These are phyloP conservation scores for Chrysopa pallens DNA, from an alignment of 1,140 invertebrate genomes.

Conservation along the genomic window DNA sequence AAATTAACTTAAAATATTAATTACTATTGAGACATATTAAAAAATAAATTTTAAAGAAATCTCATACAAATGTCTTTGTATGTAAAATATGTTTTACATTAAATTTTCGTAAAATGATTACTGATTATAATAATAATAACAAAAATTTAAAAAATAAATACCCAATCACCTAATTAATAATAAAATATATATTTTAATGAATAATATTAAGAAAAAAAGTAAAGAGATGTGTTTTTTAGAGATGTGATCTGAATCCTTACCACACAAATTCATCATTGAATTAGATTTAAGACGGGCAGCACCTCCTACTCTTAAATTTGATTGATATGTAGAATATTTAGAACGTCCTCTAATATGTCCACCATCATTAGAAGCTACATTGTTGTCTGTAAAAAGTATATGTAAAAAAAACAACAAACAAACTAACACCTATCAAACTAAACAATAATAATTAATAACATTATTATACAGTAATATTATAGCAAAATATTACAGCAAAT, in stretches of 20 bases:
- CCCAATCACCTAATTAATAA: slow-evolving; percentile 6
- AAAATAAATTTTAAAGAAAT: too few species aligned
- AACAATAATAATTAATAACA: too few species aligned
- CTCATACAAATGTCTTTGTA: too few species aligned
- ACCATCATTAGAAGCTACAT: slow-evolving; percentile 35
- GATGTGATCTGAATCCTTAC: slow-evolving; percentile 40
- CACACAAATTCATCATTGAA: slow-evolving; percentile 85
- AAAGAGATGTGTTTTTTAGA: slow-evolving; percentile 7
- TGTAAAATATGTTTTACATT: too few species aligned
- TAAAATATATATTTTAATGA: slow-evolving; percentile 5
- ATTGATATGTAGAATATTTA: slow-evolving; percentile 65
- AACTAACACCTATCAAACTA: not conserved
- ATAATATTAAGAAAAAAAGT: slow-evolving; percentile 9
- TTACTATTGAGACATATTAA: too few species aligned
- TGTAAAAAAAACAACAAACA: slow-evolving; percentile 12
- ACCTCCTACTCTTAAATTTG: slow-evolving; percentile 48
- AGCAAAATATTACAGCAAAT: too few species aligned
- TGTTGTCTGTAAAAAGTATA: slow-evolving; percentile 21
- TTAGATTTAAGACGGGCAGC: slow-evolving; percentile 54
- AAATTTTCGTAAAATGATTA: too few species aligned
- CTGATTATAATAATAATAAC: slow-evolving; percentile 6
- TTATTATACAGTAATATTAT: too few species aligned
- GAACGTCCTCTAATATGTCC: slow-evolving; percentile 54
- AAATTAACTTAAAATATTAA: too few species aligned
- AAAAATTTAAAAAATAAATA: slow-evolving; percentile 18